These are phyloP conservation scores for Aurelia coerulea DNA, from an alignment of 30 jellyfish, hydroid and myxozoan genomes.

Conservation along the genomic window DNA sequence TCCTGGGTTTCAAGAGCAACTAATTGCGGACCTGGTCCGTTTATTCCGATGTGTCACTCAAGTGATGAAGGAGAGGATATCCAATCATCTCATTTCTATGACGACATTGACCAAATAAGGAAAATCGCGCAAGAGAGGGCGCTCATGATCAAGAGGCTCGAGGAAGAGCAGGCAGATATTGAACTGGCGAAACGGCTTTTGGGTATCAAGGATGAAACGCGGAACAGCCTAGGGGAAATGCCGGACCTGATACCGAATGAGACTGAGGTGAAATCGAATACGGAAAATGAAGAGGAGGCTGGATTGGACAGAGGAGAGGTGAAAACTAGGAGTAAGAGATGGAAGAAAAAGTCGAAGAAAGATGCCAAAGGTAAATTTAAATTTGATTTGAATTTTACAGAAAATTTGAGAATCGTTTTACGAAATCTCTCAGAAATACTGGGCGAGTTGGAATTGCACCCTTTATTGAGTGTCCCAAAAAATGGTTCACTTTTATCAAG, in stretches of 20 bases:
- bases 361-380: neutral
- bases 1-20: slow-evolving; percentile 64
- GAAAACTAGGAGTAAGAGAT: slow-evolving; percentile 4
- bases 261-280: neutral
- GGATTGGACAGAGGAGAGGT: slow-evolving; percentile 6
- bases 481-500: no score
- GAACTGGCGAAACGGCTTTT: neutral
- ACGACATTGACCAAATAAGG: slow-evolving; percentile 69
- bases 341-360: slow-evolving; percentile 27
- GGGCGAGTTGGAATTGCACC: neutral
- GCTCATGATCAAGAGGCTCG: slow-evolving; percentile 61
- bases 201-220: slow-evolving; percentile 2
- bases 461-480: no score
- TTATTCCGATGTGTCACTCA: slow-evolving; percentile 56
- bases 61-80: slow-evolving; percentile 53
- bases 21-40: slow-evolving; percentile 63
- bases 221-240: slow-evolving; percentile 60
- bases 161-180: slow-evolving; percentile 53
- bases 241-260: slow-evolving; percentile 70
- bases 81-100: slow-evolving; percentile 70
- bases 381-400: neutral
- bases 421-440: neutral
- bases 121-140: slow-evolving; percentile 72
- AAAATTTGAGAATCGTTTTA: neutral
- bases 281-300: neutral